A percentile compares a stretch with the other conserved stretches of the same genome.
Evolutionary conservation across 2,113 vertebrate genomes (phyloP).

Genomic region (Carassius carassius): DNA sequence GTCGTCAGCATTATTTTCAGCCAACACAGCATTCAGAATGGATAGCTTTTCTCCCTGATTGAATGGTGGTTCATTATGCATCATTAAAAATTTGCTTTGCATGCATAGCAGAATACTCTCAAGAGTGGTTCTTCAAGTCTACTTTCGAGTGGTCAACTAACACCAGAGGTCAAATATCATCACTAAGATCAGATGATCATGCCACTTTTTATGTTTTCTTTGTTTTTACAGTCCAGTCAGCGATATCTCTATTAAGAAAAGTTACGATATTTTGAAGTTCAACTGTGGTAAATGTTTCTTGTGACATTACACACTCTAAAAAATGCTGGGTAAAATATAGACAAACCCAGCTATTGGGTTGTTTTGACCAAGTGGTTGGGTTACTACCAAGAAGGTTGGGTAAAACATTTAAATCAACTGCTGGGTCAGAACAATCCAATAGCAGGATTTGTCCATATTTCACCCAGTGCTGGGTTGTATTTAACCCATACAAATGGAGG

Average conservation of each 20-base stretch:
- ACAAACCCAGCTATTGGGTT: too few relatives aligned
- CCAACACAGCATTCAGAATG: conserved; percentile 35
- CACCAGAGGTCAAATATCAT: conserved; percentile 27
- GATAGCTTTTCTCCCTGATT: conserved; percentile 33
- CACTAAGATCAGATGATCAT: neutral
- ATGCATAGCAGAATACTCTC: conserved; percentile 26
- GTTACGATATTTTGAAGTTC: neutral
- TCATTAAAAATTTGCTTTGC: conserved; percentile 33
- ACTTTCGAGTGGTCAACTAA: conserved; percentile 1
- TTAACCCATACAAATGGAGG: too few relatives aligned
- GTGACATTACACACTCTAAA: neutral
- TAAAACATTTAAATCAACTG: too few relatives aligned
- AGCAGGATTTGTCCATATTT: too few relatives aligned
- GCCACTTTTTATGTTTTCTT: neutral
- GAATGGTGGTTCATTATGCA: conserved; percentile 22
- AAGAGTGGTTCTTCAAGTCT: conserved; percentile 3
- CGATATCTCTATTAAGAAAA: neutral
- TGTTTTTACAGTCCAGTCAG: neutral
- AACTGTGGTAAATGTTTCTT: neutral
- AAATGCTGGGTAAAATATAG: too few relatives aligned
- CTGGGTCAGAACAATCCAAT: too few relatives aligned
- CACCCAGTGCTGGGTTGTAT: too few relatives aligned
- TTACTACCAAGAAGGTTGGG: too few relatives aligned
- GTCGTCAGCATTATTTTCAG: conserved; percentile 37
- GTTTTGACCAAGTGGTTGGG: too few relatives aligned